Conservation (phyloP, 2,888 invertebrate species). For the Orthosia gracilis region DNA sequence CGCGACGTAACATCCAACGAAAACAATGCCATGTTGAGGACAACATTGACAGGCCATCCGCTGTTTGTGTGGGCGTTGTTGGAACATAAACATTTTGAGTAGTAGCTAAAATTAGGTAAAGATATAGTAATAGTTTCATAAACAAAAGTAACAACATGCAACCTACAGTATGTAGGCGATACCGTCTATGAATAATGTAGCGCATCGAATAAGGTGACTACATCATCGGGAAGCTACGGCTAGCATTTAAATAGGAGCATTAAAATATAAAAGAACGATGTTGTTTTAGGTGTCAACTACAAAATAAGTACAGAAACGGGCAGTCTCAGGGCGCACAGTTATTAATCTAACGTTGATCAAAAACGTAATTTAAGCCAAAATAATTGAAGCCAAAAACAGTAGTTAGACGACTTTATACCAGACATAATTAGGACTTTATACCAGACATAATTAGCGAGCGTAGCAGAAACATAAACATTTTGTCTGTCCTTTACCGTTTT, state of each 20-base stretch:
- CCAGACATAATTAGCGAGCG: slow-evolving; percentile 31
- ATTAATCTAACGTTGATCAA: slow-evolving; percentile 20
- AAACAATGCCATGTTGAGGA: slow-evolving; percentile 72
- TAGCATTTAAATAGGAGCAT: slow-evolving; percentile 44
- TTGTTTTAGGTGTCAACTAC: neutral
- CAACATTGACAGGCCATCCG: slow-evolving; percentile 53
- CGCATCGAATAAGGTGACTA: slow-evolving; percentile 49
- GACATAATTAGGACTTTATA: slow-evolving; percentile 37
- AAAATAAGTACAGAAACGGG: slow-evolving; percentile 27
- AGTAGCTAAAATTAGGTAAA: slow-evolving; percentile 52
- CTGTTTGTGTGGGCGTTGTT: slow-evolving; percentile 52
- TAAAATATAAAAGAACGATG: slow-evolving; percentile 32
- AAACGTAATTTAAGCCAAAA: slow-evolving; percentile 23
- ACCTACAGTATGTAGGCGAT: slow-evolving; percentile 16
- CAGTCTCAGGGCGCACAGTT: slow-evolving; percentile 13
- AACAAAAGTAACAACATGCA: slow-evolving; percentile 33
- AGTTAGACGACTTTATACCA: slow-evolving; percentile 27
- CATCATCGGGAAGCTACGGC: slow-evolving; percentile 41
- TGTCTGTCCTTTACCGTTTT: slow-evolving; percentile 32
- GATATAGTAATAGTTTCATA: slow-evolving; percentile 37
- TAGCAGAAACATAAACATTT: slow-evolving; percentile 29
- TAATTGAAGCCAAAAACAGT: slow-evolving; percentile 12
- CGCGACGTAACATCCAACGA: slow-evolving; percentile 72
- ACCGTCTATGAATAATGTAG: slow-evolving; percentile 38
- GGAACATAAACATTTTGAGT: slow-evolving; percentile 47